Evolutionary conservation across 1,140 invertebrate genomes (phyloP), one percentile per base, ranked within the genome.

Genomic region (Heliconius congener): DNA sequence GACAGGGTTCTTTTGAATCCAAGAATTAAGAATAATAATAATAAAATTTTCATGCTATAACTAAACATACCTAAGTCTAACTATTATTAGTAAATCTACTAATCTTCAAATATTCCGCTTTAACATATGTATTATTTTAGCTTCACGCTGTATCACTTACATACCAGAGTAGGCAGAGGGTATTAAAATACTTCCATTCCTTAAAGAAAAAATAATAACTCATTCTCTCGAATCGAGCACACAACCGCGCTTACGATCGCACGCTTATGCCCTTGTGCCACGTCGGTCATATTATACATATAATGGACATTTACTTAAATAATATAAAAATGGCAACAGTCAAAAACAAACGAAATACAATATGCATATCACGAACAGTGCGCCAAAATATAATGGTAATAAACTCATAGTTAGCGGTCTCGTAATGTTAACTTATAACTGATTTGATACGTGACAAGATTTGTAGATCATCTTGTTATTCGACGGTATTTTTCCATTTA

Each of bases 381-480:
- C 23, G 60, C 60, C 60, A 66, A 66, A 66, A 66, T 66, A 27
- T 23, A 23, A 23, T 66, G 60, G 60, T 66, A 72, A 72, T 72
- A 72, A 72, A 37, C 30, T 42, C 37, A 18, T n/a, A 71, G 37
- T 71, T 19, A 39, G 34, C 18, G 37, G 18, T 72, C 71, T 72
- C 37, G 34, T 72, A 72, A 76, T 72, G 27, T 34, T 30, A 76
- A 74, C 39, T 76, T 80, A 73, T 76, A 30, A 50, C 73, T 42
- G 34, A 75, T 76, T 66, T 42, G 4, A 37, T 57, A 76, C 78
- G 73, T 75, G 74, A 76, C 78, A 11, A 9, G 66, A 60, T 55
- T 72, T 52, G 8, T 71, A 66, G 42, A 50, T 75, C 27, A 70
- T 42, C 27, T 19, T 71, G 42, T 9, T 37, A 37, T 27, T 42